Conservation (phyloP, 2,797 vertebrate species). For the Enteromius argenteus region DNA sequence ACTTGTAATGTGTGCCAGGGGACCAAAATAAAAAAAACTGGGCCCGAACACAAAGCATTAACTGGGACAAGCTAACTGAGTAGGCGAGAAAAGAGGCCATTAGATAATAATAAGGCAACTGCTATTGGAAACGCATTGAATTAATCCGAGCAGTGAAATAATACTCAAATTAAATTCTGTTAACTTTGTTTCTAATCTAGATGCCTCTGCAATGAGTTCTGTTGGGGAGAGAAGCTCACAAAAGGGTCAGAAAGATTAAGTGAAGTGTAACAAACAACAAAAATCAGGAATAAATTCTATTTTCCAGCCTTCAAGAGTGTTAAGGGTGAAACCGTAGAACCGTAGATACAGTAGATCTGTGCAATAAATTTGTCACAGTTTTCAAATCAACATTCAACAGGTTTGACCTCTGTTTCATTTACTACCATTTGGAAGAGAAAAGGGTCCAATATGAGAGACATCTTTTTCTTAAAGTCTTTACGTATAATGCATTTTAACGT, state of each 20-base stretch:
- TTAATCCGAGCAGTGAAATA: not conserved
- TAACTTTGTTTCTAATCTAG: slow-evolving; percentile 2
- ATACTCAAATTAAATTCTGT: slow-evolving; percentile 2
- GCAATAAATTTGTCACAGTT: not conserved
- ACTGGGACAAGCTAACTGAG: slow-evolving; percentile 35
- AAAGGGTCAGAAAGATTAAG: not conserved
- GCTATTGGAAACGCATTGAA: not conserved
- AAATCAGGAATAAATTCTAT: slow-evolving; percentile 1
- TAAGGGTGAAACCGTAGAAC: not conserved
- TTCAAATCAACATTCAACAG: not conserved
- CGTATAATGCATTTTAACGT: too few relatives aligned
- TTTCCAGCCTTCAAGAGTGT: not conserved
- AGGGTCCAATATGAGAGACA: not conserved
- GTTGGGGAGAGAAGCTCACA: not conserved
- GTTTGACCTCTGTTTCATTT: not conserved
- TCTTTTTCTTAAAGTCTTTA: not conserved
- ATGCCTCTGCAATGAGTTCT: not conserved
- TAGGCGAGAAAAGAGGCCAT: slow-evolving; percentile 40
- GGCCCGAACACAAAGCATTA: slow-evolving; percentile 18
- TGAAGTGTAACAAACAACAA: slow-evolving; percentile 13
- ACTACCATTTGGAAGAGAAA: not conserved
- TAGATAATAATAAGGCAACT: slow-evolving; percentile 38
- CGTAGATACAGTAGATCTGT: not conserved
- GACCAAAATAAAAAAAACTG: not conserved
- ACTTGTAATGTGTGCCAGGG: slow-evolving; percentile 27